Conservation (phyloP, 2,797 vertebrate genomes). For the Notolabrus celidotus region DNA sequence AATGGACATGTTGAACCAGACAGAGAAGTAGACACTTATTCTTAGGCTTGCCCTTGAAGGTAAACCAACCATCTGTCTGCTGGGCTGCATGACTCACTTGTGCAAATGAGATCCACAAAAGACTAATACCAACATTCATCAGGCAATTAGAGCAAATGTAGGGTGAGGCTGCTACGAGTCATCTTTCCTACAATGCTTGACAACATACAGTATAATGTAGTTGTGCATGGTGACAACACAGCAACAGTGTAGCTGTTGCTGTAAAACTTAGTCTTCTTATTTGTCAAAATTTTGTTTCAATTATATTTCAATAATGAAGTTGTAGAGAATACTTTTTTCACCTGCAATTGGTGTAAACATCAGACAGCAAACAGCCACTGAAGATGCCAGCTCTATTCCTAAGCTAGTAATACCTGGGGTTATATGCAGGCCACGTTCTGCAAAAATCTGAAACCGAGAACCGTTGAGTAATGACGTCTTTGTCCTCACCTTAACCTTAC, state of each 20-base stretch:
- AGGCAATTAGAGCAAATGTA: conserved; percentile 42
- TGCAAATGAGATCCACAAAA: conserved; percentile 56
- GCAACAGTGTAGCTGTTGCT: conserved; percentile 41
- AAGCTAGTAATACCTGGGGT: background rate
- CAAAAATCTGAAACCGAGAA: background rate
- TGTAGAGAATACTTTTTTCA: background rate
- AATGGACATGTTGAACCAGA: conserved; percentile 30
- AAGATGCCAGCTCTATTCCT: background rate
- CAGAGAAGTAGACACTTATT: conserved; percentile 24
- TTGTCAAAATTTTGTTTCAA: conserved; percentile 12
- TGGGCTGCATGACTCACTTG: conserved; percentile 63
- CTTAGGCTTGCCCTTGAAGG: conserved; percentile 37
- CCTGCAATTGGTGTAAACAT: conserved; percentile 2
- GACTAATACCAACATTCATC: conserved; percentile 62
- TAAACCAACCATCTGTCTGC: conserved; percentile 35
- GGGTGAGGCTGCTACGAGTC: conserved; percentile 60
- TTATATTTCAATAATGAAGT: background rate
- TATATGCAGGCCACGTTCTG: background rate
- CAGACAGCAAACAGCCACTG: background rate
- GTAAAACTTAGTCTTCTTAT: conserved; percentile 16
- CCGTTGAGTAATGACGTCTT: conserved; percentile 19
- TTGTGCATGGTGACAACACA: conserved; percentile 34
- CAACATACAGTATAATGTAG: conserved; percentile 15
- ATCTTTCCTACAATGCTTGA: conserved; percentile 37
- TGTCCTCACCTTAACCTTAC: conserved; percentile 46